Conservation (phyloP, 2,113 vertebrate species). For the Rhegmatorhina hoffmannsi region DNA sequence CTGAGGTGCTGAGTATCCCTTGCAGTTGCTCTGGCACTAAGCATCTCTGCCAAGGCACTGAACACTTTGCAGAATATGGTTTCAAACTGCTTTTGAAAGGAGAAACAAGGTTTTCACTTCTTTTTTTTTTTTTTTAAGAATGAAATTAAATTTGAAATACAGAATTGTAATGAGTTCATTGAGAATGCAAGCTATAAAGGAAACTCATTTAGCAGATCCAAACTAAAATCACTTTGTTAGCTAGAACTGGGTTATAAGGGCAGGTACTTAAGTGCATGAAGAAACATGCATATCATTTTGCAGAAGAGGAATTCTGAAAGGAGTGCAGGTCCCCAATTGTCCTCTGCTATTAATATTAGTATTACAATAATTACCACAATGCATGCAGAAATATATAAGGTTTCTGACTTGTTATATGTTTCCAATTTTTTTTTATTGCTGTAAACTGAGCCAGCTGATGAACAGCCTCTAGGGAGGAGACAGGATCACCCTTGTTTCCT, state of each 20-base stretch:
- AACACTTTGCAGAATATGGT: background rate
- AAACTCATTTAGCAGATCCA: slow-evolving; percentile 2
- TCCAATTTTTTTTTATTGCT: slow-evolving; percentile 67
- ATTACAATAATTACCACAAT: background rate
- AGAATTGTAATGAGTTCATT: background rate
- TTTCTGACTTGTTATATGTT: slow-evolving; percentile 9
- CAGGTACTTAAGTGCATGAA: background rate
- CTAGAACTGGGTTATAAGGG: background rate
- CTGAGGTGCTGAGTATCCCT: slow-evolving; percentile 24
- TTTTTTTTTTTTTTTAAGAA: background rate
- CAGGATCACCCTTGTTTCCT: slow-evolving; percentile 76
- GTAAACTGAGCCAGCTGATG: slow-evolving; percentile 90
- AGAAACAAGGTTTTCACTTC: slow-evolving; percentile 27
- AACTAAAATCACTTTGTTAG: background rate
- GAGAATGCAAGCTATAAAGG: background rate
- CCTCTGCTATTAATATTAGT: background rate
- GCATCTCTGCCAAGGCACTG: background rate
- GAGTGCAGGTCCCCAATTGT: background rate
- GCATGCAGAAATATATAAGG: background rate
- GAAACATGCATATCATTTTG: background rate
- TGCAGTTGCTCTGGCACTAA: background rate
- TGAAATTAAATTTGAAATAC: background rate
- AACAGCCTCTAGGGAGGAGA: slow-evolving; percentile 83
- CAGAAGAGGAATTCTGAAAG: slow-evolving; percentile 11
- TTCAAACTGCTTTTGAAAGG: slow-evolving; percentile 50